phyloP scores from a whole-genome alignment of 1,140 invertebrate species.

The Panonychus citri region DNA sequence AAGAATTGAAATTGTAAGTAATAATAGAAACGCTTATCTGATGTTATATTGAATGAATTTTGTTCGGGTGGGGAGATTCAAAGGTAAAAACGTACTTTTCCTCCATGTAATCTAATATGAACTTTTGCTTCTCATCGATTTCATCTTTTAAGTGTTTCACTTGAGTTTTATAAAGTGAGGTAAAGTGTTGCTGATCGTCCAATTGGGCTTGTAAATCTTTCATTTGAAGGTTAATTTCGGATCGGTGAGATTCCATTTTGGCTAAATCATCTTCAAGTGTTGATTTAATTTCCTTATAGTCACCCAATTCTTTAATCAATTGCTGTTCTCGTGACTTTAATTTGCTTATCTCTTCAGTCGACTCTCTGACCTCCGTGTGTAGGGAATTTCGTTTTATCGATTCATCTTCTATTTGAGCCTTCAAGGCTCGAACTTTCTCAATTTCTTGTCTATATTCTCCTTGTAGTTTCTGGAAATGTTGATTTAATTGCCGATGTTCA shows the following conservation, averaged over 20 bases:
- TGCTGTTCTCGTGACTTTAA: constrained; percentile 50
- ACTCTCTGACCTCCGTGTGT: constrained; percentile 41
- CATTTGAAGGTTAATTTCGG: constrained; percentile 1
- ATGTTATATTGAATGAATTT: too few species aligned
- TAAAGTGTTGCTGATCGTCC: constrained; percentile 77
- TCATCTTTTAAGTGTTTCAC: constrained; percentile 66
- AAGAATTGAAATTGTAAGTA: too few species aligned
- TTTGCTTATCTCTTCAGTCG: constrained; percentile 42
- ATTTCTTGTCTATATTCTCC: constrained; percentile 64
- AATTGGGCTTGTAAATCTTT: constrained; percentile 69
- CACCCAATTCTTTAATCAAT: constrained; percentile 39
- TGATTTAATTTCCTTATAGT: constrained; percentile 42
- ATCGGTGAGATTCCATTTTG: constrained; percentile 39
- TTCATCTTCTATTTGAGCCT: constrained; percentile 69
- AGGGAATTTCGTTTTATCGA: constrained; percentile 46
- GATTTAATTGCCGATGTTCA: constrained; percentile 72
- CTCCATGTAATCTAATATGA: constrained; percentile 57
- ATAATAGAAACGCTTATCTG: background rate
- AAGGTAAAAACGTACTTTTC: constrained; percentile 28
- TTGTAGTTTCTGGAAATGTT: constrained; percentile 64
- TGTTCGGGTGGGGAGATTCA: background rate
- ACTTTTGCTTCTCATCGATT: constrained; percentile 46
- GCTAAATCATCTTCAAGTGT: constrained; percentile 52
- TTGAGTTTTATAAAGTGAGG: constrained; percentile 74
- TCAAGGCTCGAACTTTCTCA: constrained; percentile 55